Evolutionary conservation across 2,888 invertebrate genomes (phyloP), one percentile per base, ranked within the genome.

Genomic region (Palloptera scutellata): DNA sequence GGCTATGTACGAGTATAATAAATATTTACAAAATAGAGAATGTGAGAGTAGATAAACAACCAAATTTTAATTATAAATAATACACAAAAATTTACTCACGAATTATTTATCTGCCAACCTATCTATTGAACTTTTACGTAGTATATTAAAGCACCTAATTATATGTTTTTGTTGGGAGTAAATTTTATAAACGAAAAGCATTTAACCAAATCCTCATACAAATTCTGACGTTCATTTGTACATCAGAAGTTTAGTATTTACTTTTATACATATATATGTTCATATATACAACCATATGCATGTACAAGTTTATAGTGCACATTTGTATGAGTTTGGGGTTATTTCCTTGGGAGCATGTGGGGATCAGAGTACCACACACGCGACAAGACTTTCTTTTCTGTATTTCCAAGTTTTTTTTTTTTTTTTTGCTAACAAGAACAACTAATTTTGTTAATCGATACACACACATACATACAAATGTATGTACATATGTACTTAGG

Each of bases 401-500:
- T 30, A 30, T 30, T 30, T 30, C 30, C 30, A 30, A 4, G 30
- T 30, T 30, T 30, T 30, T 30, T 30, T 30, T 30, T 30, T 30
- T 30, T 30, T 30, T 30, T 30, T 30, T 2, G 30, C 30, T 6
- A 30, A 30, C 30, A 30, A 30, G 30, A 2, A 30, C 30, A 30
- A 30, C 30, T 42, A 41, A 17, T 57, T 64, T 40, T 43, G 64
- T 58, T 53, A 64, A 20, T 40, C 64, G 59, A 55, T 43, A 64
- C 10, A 60, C 48, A 48, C 48, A 20, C 17, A 51, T 61, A 41
- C 40, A 40, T 42, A 48, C 17, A 54, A 15, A n/a, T 45, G 48
- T 17, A 59, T 45, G 48, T 41, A 59, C 59, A 59, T 58, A 64
- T 58, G 64, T 64, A n/a, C n/a, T n/a, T n/a, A n/a, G n/a, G n/a